phyloP scores from a whole-genome alignment of 1,140 invertebrate genomes.

The Plectrocnemia conspersa region DNA sequence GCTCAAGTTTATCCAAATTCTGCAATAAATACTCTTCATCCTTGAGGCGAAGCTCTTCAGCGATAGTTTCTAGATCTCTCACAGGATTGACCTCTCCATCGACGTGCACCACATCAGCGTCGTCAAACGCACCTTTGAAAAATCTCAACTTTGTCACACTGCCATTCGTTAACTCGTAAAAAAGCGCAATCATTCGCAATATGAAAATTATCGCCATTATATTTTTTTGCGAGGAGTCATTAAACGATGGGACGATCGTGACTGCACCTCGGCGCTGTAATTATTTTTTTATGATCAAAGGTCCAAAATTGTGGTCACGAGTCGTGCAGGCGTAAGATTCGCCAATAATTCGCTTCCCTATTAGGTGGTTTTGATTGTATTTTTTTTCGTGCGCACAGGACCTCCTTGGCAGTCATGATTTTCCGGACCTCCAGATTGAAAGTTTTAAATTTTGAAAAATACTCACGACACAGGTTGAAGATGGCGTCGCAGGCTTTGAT shows the following conservation, averaged over 20 bases:
- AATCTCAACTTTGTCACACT: too few species aligned
- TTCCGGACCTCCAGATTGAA: background rate
- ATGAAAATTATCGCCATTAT: too few species aligned
- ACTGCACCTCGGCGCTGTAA: constrained; percentile 6
- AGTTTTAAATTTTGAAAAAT: constrained; percentile 1
- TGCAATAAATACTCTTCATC: constrained; percentile 82
- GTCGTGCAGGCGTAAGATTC: too few species aligned
- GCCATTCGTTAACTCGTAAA: background rate
- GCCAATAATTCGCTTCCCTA: background rate
- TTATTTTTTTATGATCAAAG: constrained; percentile 1
- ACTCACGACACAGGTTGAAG: constrained; percentile 95
- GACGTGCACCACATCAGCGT: constrained; percentile 96
- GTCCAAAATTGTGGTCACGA: too few species aligned
- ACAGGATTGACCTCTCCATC: constrained; percentile 98
- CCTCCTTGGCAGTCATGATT: too few species aligned
- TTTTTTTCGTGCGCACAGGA: constrained; percentile 9
- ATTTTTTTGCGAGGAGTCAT: too few species aligned
- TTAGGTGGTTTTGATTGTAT: too few species aligned
- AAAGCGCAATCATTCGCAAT: too few species aligned
- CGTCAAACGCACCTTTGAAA: constrained; percentile 87
- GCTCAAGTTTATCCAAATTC: constrained; percentile 83
- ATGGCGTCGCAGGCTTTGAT: constrained; percentile 99
- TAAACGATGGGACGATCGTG: background rate
- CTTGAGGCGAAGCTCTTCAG: constrained; percentile 91
- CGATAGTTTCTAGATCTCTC: constrained; percentile 94